Percentiles rank a stretch among this genome's conserved stretches.
Conservation (phyloP, 2,113 vertebrate genomes). For the Recurvirostra avosetta region DNA sequence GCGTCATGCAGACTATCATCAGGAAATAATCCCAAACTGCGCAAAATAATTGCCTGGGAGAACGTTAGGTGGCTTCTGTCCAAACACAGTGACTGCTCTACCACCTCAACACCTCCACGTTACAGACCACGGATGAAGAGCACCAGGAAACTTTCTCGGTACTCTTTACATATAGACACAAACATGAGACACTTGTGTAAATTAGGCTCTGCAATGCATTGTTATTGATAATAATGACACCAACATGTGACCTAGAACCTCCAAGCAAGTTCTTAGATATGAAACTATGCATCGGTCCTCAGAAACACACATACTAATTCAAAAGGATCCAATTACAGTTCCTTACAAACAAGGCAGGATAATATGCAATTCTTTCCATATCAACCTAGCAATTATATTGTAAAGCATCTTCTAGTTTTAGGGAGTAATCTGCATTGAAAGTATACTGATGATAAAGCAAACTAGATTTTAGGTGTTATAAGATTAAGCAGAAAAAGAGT, state of each 20-base stretch:
- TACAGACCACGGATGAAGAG: neutral
- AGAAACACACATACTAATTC: neutral
- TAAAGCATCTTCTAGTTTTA: neutral
- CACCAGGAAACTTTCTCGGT: neutral
- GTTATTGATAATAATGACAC: neutral
- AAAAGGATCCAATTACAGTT: neutral
- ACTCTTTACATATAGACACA: neutral
- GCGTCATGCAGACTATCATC: neutral
- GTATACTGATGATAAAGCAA: neutral
- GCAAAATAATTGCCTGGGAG: neutral
- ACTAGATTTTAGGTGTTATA: neutral
- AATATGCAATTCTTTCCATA: neutral
- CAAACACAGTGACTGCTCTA: neutral
- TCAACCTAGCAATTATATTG: neutral
- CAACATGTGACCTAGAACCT: neutral
- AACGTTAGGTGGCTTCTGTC: neutral
- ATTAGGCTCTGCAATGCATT: neutral
- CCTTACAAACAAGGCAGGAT: neutral
- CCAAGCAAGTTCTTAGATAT: neutral
- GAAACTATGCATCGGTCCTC: neutral
- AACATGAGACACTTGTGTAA: neutral
- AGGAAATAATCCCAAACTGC: neutral
- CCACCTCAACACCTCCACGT: fast-evolving
- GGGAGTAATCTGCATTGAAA: neutral
- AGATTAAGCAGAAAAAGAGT: neutral